Evolutionary conservation across 2,888 invertebrate genomes (phyloP).

Genomic region (Phymatocera aterrima): DNA sequence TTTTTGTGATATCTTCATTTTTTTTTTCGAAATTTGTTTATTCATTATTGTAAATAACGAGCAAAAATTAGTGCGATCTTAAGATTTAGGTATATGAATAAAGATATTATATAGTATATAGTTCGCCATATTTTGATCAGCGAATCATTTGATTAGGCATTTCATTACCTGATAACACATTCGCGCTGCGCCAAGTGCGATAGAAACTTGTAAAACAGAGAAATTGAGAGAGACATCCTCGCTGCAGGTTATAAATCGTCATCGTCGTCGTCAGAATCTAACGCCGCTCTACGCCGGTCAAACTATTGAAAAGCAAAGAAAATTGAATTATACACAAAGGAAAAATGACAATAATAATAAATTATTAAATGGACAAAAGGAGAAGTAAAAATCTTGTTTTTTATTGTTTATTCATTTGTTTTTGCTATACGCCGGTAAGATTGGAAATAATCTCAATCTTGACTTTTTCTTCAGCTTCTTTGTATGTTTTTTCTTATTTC

Average conservation of each 20-base stretch:
- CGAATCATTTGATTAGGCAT: not conserved
- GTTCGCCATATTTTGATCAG: conserved; percentile 1
- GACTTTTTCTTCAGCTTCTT: not conserved
- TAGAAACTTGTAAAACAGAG: not conserved
- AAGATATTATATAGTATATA: no score
- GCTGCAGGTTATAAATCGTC: conserved; percentile 66
- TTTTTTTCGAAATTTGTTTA: not conserved
- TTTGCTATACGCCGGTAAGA: not conserved
- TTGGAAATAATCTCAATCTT: not conserved
- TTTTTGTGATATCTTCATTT: not conserved
- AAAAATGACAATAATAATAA: conserved; percentile 9
- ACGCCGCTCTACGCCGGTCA: conserved; percentile 90
- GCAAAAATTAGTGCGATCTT: conserved; percentile 21
- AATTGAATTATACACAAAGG: not conserved
- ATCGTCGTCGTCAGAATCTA: conserved; percentile 90
- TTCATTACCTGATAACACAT: conserved; percentile 5
- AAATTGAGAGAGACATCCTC: not conserved
- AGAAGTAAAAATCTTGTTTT: conserved; percentile 4
- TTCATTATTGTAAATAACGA: conserved; percentile 13
- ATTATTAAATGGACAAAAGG: not conserved
- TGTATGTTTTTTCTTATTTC: no score
- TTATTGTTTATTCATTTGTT: conserved; percentile 1
- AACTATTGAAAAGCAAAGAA: conserved; percentile 77
- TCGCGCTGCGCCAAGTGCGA: not conserved
- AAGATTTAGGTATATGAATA: conserved; percentile 10